Evolutionary conservation across 1,140 invertebrate species (phyloP).

Genomic region (Drosophila ironensis): DNA sequence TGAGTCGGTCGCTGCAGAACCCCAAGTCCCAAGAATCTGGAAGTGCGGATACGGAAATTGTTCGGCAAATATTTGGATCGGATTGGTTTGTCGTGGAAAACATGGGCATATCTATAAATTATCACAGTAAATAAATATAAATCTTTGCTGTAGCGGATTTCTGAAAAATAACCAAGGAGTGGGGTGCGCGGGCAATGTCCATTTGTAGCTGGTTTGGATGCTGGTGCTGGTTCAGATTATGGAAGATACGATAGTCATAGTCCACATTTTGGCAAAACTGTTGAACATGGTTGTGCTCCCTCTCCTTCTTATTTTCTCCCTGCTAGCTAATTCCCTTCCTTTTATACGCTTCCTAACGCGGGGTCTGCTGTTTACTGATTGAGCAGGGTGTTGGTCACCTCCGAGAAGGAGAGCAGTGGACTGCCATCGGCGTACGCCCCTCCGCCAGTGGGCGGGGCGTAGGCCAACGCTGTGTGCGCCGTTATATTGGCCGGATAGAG

Average conservation of each 20-base stretch:
- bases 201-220: neutral
- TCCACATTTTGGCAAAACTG: constrained; percentile 81
- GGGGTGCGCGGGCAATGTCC: constrained; percentile 4
- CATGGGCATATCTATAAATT: constrained; percentile 65
- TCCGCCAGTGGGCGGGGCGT: constrained; percentile 60
- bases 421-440: constrained; percentile 87
- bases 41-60: constrained; percentile 30
- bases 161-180: constrained; percentile 48
- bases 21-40: constrained; percentile 1
- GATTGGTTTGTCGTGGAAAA: constrained; percentile 27
- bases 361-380: constrained; percentile 83
- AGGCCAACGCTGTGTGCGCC: constrained; percentile 82
- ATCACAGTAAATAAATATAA: constrained; percentile 78
- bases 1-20: constrained; percentile 1
- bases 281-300: constrained; percentile 50
- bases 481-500: constrained; percentile 82
- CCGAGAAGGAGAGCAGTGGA: constrained; percentile 91
- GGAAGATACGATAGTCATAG: constrained; percentile 82
- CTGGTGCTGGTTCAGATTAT: constrained; percentile 52
- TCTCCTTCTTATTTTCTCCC: neutral
- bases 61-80: constrained; percentile 30
- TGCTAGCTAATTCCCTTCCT: neutral
- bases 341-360: neutral
- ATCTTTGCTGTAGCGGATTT: constrained; percentile 34
- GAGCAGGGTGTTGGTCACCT: constrained; percentile 90